Base-by-base conservation (phyloP, 1,140 invertebrate species). In the Acromyrmex echinatior region DNA sequence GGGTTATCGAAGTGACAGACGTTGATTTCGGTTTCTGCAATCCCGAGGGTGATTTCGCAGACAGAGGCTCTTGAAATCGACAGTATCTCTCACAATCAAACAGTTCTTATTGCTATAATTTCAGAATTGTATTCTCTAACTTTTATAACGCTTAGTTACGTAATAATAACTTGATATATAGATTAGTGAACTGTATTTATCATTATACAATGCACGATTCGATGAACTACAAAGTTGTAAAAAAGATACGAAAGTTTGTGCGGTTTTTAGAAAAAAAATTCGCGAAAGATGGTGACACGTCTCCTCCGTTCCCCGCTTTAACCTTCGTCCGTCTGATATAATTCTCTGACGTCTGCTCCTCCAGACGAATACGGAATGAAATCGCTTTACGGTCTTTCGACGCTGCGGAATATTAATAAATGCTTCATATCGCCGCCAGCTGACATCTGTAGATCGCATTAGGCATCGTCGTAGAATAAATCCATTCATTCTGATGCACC, bases 301-400 rank as follows among this genome's bases (percentile, higher is more conserved):
- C 10, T 45, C 51, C 53, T 45, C 9, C 65, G 14, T 49, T 45
- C 28, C 65, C 49, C 28, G 28, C 45, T 81, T 71, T 58, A 51
- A 49, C 53, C 53, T 51, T 74, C 70, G 56, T 68, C 78, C 31
- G 35, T 53, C 51, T 84, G 70, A 74, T 84, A 74, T 74, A 74
- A 84, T 71, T 62, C 58, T 25, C 65, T 70, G 49, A 68, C 62
- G 80, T 84, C 53, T 76, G 80, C 80, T 76, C 14, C 70, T 74
- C 70, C 80, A 74, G 80, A 74, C 70, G 80, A 62, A 81, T 81
- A 71, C 66, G 79, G 49, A 81, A 81, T 71, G 79, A 71, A 81
- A 74, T 84, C 80, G 80, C 45, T 84, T 84, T 76, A 84, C 70
- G 70, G 39, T 9, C 56, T 62, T 62, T 84, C 80, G 80, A 62